These are phyloP conservation scores for Folsomia manolachei DNA, from an alignment of 2,888 invertebrate species.

Conservation along the genomic window DNA sequence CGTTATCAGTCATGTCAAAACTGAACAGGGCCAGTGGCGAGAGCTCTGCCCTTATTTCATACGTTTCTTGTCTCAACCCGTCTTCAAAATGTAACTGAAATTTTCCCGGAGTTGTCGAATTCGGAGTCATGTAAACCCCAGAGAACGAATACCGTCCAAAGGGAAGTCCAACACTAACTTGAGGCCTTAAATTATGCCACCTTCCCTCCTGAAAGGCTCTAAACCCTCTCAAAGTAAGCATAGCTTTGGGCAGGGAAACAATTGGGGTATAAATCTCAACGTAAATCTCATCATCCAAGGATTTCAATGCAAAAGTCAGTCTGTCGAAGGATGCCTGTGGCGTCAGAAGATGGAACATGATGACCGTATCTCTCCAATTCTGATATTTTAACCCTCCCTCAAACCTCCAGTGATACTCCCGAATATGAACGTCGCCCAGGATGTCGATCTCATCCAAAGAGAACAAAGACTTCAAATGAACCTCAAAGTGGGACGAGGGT, in stretches of 20 bases:
- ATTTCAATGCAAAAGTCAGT: constrained; percentile 43
- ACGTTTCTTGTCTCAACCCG: neutral
- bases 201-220: constrained; percentile 24
- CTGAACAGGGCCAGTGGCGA: constrained; percentile 37
- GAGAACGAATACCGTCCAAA: constrained; percentile 34
- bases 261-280: constrained; percentile 45
- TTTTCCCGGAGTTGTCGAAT: constrained; percentile 4
- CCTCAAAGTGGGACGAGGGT: constrained; percentile 38
- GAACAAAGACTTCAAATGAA: constrained; percentile 39
- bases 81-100: constrained; percentile 20
- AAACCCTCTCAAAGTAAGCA: constrained; percentile 38
- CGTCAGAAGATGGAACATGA: constrained; percentile 41
- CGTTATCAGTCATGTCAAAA: constrained; percentile 34
- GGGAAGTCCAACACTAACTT: constrained; percentile 42
- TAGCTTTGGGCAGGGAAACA: constrained; percentile 41
- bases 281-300: constrained; percentile 35
- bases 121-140: constrained; percentile 34
- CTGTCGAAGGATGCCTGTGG: constrained; percentile 45
- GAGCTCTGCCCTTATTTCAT: constrained; percentile 30
- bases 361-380: constrained; percentile 32
- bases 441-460: constrained; percentile 29
- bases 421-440: constrained; percentile 39
- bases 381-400: constrained; percentile 36
- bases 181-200: constrained; percentile 38
- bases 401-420: constrained; percentile 40